Percentiles rank a stretch among this genome's conserved stretches.
These are phyloP conservation scores for Lepidurus packardi DNA, from an alignment of 1,140 invertebrate genomes.

Conservation along the genomic window DNA sequence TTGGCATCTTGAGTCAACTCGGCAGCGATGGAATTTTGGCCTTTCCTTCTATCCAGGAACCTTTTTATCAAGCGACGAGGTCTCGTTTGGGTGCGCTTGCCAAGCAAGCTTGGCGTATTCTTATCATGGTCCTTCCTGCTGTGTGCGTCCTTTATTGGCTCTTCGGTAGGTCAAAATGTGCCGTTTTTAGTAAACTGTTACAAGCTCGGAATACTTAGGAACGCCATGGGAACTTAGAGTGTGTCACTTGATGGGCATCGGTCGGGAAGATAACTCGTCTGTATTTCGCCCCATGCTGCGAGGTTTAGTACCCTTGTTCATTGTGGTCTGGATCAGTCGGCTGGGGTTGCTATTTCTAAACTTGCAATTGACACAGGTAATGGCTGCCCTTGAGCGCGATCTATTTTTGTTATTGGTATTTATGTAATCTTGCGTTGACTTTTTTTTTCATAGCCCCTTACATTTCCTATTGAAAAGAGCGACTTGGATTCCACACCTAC, in stretches of 20 bases:
- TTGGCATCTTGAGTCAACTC: conserved; percentile 1
- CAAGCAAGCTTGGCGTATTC: conserved; percentile 2
- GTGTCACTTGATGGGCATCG: background rate
- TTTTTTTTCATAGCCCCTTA: background rate
- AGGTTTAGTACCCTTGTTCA: conserved; percentile 9
- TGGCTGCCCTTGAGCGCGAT: background rate
- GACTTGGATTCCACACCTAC: background rate
- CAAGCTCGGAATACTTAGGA: background rate
- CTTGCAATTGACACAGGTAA: background rate
- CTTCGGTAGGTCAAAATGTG: background rate
- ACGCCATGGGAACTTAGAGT: background rate
- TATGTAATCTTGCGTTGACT: background rate
- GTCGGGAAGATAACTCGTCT: background rate
- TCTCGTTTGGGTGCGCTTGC: background rate
- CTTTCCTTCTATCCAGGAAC: background rate
- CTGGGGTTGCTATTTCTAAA: background rate
- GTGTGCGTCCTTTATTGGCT: conserved; percentile 14
- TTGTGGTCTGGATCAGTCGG: background rate
- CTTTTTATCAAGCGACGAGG: conserved; percentile 1
- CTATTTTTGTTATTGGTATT: background rate
- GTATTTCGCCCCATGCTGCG: conserved; percentile 1
- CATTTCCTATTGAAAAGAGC: background rate
- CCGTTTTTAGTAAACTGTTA: too few species aligned
- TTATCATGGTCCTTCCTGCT: background rate
- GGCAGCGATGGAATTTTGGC: conserved; percentile 2